Conservation (phyloP, 2,797 vertebrate species). For the Acrocephalus scirpaceus region DNA sequence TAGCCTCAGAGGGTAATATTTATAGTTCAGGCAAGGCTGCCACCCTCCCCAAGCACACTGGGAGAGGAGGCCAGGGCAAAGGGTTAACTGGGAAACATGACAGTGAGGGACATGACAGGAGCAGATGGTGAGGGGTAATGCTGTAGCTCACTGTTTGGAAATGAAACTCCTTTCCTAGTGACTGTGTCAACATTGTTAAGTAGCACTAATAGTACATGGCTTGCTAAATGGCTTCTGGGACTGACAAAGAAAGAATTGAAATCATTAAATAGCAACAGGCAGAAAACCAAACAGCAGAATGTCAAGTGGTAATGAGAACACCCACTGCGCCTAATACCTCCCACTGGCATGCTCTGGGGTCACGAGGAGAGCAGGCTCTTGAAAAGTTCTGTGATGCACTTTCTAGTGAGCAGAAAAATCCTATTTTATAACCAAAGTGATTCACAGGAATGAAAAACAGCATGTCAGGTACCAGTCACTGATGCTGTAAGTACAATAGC, state of each 20-base stretch:
- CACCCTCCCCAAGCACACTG: background rate
- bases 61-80: background rate
- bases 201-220: background rate
- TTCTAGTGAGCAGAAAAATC: background rate
- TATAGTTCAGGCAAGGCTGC: background rate
- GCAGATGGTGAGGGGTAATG: background rate
- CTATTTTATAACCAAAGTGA: background rate
- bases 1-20: background rate
- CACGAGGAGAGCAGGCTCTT: background rate
- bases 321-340: background rate
- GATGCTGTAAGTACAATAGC: background rate
- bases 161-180: background rate
- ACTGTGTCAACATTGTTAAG: background rate
- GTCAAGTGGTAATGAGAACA: slow-evolving; percentile 51
- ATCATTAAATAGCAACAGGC: slow-evolving; percentile 45
- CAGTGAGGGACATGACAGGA: background rate
- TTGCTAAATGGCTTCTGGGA: slow-evolving; percentile 22
- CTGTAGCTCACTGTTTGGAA: background rate
- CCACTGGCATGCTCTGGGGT: background rate
- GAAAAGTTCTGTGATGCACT: background rate
- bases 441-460: background rate
- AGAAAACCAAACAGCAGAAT: slow-evolving; percentile 39
- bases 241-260: background rate
- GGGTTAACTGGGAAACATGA: background rate
- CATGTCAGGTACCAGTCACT: background rate